Evolutionary conservation across 2,113 vertebrate genomes (phyloP).

Genomic region (Platysteira castanea): DNA sequence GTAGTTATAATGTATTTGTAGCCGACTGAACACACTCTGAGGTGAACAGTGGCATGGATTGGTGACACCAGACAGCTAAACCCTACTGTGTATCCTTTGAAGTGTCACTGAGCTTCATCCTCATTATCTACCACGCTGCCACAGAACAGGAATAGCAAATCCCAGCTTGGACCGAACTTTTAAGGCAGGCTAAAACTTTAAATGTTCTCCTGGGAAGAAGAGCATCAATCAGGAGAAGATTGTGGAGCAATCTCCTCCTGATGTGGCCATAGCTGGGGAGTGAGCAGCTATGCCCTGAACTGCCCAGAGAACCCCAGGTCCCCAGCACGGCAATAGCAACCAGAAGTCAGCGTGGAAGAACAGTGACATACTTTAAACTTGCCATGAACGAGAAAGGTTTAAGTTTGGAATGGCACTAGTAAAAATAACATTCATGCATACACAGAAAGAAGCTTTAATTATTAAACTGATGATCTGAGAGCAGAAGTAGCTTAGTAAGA

Average conservation of each 20-base stretch:
- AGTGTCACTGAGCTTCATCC: background rate
- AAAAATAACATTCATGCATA: background rate
- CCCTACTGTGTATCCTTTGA: rapidly evolving
- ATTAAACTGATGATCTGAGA: background rate
- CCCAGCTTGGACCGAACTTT: background rate
- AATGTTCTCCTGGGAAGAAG: background rate
- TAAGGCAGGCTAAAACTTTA: background rate
- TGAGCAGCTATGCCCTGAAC: background rate
- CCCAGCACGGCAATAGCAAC: rapidly evolving
- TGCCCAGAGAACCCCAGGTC: background rate
- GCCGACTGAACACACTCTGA: rapidly evolving
- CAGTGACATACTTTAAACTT: background rate
- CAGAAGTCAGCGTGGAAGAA: background rate
- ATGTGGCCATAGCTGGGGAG: rapidly evolving
- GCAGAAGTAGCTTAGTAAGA: constrained; percentile 11
- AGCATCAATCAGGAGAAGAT: background rate
- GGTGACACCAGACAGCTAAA: background rate
- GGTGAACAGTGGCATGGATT: rapidly evolving
- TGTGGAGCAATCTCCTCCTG: background rate
- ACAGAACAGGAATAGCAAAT: background rate
- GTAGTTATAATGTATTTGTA: background rate
- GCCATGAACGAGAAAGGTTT: background rate
- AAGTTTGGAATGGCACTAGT: background rate
- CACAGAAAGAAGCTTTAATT: constrained; percentile 1
- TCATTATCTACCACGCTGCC: background rate